Percentiles rank a stretch among this genome's conserved stretches.
Evolutionary conservation across 1,140 invertebrate species (phyloP).

Genomic region (Pachypsylla venusta): DNA sequence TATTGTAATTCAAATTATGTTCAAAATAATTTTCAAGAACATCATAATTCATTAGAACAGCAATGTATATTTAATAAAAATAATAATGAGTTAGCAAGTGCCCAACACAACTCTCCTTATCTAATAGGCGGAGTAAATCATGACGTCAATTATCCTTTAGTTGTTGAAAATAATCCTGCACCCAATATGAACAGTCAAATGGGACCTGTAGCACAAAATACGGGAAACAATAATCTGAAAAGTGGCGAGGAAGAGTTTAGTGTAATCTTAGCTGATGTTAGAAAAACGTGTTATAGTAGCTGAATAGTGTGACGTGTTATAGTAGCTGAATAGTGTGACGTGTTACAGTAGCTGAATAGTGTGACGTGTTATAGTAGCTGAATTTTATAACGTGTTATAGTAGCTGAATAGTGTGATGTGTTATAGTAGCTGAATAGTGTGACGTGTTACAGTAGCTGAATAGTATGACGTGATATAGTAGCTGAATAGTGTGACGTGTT

Average conservation of each 20-base stretch:
- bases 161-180: not conserved
- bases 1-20: not conserved
- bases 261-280: constrained; percentile 65
- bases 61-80: constrained; percentile 1
- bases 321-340: too few species aligned
- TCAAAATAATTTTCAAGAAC: constrained; percentile 1
- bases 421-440: too few species aligned
- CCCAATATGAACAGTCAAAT: not conserved
- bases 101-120: not conserved
- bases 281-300: constrained; percentile 75
- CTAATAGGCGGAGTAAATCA: not conserved
- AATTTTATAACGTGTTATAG: too few species aligned
- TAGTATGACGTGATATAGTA: too few species aligned
- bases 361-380: too few species aligned
- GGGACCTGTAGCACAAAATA: not conserved
- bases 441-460: too few species aligned
- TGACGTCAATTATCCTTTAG: not conserved
- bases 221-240: not conserved
- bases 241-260: constrained; percentile 61
- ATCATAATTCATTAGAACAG: constrained; percentile 2
- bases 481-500: too few species aligned
- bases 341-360: constrained; percentile 69
- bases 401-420: too few species aligned
- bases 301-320: too few species aligned
- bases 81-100: not conserved